Conservation (phyloP, 2,797 vertebrate genomes). For the Anabacerthia variegaticeps region DNA sequence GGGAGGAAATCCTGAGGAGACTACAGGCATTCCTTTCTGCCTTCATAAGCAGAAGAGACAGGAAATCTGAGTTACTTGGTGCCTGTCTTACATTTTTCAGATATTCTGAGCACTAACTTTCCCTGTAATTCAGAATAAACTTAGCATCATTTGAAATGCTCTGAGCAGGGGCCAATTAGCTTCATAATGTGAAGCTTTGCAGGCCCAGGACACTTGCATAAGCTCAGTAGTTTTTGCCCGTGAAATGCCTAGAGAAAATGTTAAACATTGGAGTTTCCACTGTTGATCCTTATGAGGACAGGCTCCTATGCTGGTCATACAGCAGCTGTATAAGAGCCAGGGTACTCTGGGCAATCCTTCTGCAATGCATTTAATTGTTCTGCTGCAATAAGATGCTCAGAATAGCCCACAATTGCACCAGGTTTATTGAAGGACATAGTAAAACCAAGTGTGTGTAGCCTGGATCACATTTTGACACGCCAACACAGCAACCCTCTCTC, state of each 20-base stretch:
- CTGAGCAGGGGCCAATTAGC: not conserved
- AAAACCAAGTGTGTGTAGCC: not conserved
- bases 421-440: not conserved
- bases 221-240: not conserved
- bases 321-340: not conserved
- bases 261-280: not conserved
- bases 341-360: not conserved
- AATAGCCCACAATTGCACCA: not conserved
- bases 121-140: not conserved
- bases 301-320: not conserved
- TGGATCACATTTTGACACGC: not conserved
- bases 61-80: not conserved
- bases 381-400: not conserved
- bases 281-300: not conserved
- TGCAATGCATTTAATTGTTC: not conserved
- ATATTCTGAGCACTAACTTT: not conserved
- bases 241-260: not conserved
- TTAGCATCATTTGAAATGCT: not conserved
- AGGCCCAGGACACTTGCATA: rapidly evolving
- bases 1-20: not conserved
- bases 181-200: not conserved
- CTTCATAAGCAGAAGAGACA: not conserved
- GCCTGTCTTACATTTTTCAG: not conserved
- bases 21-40: not conserved
- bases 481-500: not conserved